These are phyloP conservation scores for Acrocephalus scirpaceus DNA, from an alignment of 2,797 vertebrate genomes.

Conservation along the genomic window DNA sequence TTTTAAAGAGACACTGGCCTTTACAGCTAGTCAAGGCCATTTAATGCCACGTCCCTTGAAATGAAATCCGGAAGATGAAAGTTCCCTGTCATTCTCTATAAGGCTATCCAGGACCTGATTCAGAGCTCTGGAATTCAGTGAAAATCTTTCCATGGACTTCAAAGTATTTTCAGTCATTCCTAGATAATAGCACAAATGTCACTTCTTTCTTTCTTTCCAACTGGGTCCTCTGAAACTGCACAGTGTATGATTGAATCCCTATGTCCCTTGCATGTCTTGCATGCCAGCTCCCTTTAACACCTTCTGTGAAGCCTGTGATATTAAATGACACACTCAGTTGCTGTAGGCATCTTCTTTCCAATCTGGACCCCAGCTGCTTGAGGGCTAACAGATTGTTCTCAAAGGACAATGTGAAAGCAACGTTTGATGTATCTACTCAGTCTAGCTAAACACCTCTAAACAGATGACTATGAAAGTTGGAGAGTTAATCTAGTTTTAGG, in stretches of 20 bases:
- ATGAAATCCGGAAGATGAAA: constrained; percentile 37
- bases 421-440: background rate
- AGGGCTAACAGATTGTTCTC: background rate
- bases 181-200: constrained; percentile 42
- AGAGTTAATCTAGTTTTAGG: background rate
- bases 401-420: background rate
- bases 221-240: background rate
- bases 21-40: background rate
- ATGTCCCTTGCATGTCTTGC: constrained; percentile 12
- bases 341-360: constrained; percentile 37
- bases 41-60: background rate
- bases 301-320: constrained; percentile 29
- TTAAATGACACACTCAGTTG: constrained; percentile 11
- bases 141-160: constrained; percentile 48
- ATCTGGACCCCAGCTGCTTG: constrained; percentile 59
- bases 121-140: constrained; percentile 14
- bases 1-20: background rate
- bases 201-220: background rate
- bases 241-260: constrained; percentile 46
- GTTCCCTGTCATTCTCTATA: constrained; percentile 5
- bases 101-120: constrained; percentile 10
- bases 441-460: background rate
- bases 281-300: constrained; percentile 55
- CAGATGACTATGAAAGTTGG: background rate
- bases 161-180: constrained; percentile 24